phyloP scores from a whole-genome alignment of 2,888 invertebrate genomes.

The Caenorhabditis sp. region DNA sequence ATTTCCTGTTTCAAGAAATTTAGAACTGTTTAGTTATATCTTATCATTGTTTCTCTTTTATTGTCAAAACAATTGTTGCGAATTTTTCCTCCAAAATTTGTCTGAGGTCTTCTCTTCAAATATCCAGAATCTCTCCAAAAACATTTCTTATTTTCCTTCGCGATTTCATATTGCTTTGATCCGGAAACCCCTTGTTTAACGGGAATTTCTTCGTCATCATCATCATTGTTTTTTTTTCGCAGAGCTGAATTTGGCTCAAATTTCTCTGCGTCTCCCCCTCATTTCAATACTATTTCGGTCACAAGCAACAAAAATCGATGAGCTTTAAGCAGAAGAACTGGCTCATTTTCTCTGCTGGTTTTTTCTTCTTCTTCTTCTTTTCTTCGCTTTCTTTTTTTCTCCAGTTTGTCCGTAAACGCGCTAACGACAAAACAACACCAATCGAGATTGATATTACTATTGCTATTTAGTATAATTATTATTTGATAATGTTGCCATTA shows the following conservation, averaged over 20 bases:
- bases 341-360: background rate
- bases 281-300: background rate
- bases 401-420: background rate
- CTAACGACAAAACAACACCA: background rate
- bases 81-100: too few species aligned
- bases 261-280: background rate
- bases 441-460: background rate
- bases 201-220: background rate
- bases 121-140: too few species aligned
- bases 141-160: too few species aligned
- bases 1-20: too few species aligned
- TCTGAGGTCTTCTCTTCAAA: too few species aligned
- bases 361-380: background rate
- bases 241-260: background rate
- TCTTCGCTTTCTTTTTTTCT: background rate
- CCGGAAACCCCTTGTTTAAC: background rate
- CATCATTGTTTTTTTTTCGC: background rate
- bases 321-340: background rate
- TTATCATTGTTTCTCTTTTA: too few species aligned
- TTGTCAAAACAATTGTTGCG: too few species aligned
- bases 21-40: too few species aligned
- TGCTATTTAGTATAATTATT: too few species aligned
- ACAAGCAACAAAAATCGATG: background rate
- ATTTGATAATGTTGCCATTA: constrained; percentile 3
- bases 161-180: background rate